A percentile compares a stretch with the other conserved stretches of the same genome.
Evolutionary conservation across 2,888 invertebrate genomes (phyloP).

Genomic region (Athalia circularis): DNA sequence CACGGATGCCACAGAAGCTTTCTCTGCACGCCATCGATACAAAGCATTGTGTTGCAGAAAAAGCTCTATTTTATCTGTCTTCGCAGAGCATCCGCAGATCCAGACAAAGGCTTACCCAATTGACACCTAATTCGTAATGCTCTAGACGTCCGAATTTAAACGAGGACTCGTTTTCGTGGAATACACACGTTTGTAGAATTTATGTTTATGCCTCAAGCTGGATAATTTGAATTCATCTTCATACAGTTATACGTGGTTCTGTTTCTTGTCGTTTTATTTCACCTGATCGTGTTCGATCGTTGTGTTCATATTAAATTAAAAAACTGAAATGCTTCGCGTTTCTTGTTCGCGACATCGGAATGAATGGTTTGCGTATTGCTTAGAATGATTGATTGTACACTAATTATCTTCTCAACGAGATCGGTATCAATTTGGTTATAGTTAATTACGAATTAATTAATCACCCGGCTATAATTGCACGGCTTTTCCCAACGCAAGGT

Average conservation of each 20-base stretch:
- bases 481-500: slow-evolving; percentile 52
- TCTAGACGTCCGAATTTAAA: no score
- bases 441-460: slow-evolving; percentile 69
- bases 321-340: no score
- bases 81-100: not conserved
- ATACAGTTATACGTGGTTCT: no score
- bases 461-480: slow-evolving; percentile 64
- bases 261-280: no score
- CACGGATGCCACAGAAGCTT: slow-evolving; percentile 11
- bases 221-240: no score
- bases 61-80: slow-evolving; percentile 25
- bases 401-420: slow-evolving; percentile 37
- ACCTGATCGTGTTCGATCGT: no score
- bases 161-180: no score
- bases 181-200: no score
- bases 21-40: slow-evolving; percentile 21
- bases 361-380: slow-evolving; percentile 20
- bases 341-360: not conserved
- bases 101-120: no score
- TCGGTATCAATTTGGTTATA: slow-evolving; percentile 43
- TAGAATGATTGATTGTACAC: slow-evolving; percentile 42
- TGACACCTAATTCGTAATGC: no score
- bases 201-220: no score
- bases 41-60: not conserved
- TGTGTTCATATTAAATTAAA: no score